Evolutionary conservation across 2,888 invertebrate species (phyloP).

Genomic region (Tetropium fuscum): DNA sequence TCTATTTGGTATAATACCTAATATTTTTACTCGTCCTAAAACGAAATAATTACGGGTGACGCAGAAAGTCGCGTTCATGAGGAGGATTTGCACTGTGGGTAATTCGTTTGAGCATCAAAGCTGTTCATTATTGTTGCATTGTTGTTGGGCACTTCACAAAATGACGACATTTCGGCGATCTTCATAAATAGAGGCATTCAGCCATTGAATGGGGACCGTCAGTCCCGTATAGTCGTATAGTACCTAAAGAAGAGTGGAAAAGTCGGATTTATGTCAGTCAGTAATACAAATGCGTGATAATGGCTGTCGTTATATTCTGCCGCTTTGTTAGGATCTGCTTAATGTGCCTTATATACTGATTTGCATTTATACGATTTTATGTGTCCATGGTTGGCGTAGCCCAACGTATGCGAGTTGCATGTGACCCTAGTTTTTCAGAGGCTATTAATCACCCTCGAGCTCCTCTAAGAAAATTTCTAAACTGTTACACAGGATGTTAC

Average conservation of each 20-base stretch:
- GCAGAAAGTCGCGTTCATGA: neutral
- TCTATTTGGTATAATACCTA: no score
- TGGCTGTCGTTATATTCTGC: constrained; percentile 33
- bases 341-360: constrained; percentile 33
- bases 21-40: constrained; percentile 3
- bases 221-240: constrained; percentile 2
- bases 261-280: constrained; percentile 25
- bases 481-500: no score
- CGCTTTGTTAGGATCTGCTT: constrained; percentile 35
- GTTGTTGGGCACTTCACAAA: constrained; percentile 28
- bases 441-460: neutral
- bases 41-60: constrained; percentile 10
- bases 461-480: no score
- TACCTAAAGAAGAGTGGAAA: constrained; percentile 16
- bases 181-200: constrained; percentile 28
- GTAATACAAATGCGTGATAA: constrained; percentile 33
- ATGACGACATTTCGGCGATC: constrained; percentile 30
- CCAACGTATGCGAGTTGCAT: neutral
- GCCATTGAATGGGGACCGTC: constrained; percentile 19
- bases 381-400: constrained; percentile 1
- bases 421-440: neutral
- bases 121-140: constrained; percentile 35
- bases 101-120: constrained; percentile 18
- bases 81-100: constrained; percentile 10
- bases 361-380: constrained; percentile 27